Percentiles rank a stretch among this genome's conserved stretches.
Evolutionary conservation across 1,140 invertebrate species (phyloP).

Genomic region (Tetramorium alpestre): DNA sequence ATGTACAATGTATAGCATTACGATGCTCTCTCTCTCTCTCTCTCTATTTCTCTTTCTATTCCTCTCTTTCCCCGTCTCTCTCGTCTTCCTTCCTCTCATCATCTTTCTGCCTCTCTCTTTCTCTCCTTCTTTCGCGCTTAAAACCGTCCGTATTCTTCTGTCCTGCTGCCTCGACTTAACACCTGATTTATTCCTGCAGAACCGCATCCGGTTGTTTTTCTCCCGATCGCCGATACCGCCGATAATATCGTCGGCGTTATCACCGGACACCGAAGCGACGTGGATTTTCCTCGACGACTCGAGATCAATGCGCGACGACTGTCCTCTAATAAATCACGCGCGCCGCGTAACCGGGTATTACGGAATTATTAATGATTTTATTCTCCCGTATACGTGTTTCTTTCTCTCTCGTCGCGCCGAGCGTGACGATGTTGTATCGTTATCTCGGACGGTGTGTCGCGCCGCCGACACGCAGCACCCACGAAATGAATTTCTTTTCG

Average conservation of each 20-base stretch:
- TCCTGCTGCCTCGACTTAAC: constrained; percentile 21
- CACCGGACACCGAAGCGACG: not conserved
- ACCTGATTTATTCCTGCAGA: constrained; percentile 8
- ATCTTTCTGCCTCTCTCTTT: not conserved
- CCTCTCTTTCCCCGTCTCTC: not conserved
- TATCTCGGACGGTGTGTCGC: constrained; percentile 20
- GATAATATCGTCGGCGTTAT: constrained; percentile 34
- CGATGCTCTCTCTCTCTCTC: constrained; percentile 20
- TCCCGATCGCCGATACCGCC: not conserved
- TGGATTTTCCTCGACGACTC: constrained; percentile 22
- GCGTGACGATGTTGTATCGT: constrained; percentile 43
- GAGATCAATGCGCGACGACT: constrained; percentile 33
- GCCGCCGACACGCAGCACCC: not conserved
- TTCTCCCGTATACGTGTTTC: not conserved
- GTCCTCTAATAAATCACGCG: constrained; percentile 36
- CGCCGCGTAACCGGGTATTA: constrained; percentile 9
- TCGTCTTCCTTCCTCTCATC: not conserved
- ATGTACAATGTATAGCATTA: constrained; percentile 59
- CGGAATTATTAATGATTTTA: constrained; percentile 55
- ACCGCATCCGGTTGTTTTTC: constrained; percentile 27
- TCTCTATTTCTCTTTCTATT: constrained; percentile 22
- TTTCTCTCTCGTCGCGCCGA: constrained; percentile 7
- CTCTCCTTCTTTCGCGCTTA: not conserved
- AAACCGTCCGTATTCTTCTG: constrained; percentile 31
- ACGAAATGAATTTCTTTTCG: constrained; percentile 51